A percentile compares a stretch with the other conserved stretches of the same genome.
These are phyloP conservation scores for Sminthurides aquaticus DNA, from an alignment of 2,888 invertebrate genomes.

Conservation along the genomic window DNA sequence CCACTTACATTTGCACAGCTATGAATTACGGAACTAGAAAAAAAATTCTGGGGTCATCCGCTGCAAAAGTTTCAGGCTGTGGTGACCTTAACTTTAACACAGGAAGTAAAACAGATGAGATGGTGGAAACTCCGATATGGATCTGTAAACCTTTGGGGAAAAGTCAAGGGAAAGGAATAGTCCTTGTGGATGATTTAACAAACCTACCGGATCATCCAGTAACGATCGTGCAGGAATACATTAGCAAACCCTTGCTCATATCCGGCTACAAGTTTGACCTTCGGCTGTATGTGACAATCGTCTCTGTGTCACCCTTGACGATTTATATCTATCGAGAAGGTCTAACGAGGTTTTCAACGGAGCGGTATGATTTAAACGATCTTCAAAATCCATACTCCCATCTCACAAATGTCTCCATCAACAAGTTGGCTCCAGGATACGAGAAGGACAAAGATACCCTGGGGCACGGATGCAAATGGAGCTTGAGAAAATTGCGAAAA, in stretches of 20 bases:
- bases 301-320: slow-evolving; percentile 75
- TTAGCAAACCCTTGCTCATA: slow-evolving; percentile 66
- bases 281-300: slow-evolving; percentile 79
- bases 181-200: slow-evolving; percentile 64
- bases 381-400: slow-evolving; percentile 77
- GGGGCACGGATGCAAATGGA: slow-evolving; percentile 78
- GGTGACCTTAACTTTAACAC: not conserved
- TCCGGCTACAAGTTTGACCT: slow-evolving; percentile 89
- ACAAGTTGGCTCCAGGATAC: slow-evolving; percentile 77
- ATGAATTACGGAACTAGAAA: slow-evolving; percentile 47
- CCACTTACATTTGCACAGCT: not conserved
- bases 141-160: slow-evolving; percentile 81
- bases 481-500: slow-evolving; percentile 65
- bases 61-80: too few species aligned
- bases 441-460: slow-evolving; percentile 73
- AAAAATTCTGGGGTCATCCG: not conserved
- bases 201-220: slow-evolving; percentile 69
- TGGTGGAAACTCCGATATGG: slow-evolving; percentile 53
- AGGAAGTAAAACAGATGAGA: not conserved
- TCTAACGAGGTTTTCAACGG: slow-evolving; percentile 69
- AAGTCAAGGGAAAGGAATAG: slow-evolving; percentile 76
- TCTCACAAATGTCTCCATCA: slow-evolving; percentile 82
- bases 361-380: slow-evolving; percentile 73
- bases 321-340: slow-evolving; percentile 86
- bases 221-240: slow-evolving; percentile 71